phyloP scores from a whole-genome alignment of 1,140 invertebrate species.

The Drosophila arawakana region DNA sequence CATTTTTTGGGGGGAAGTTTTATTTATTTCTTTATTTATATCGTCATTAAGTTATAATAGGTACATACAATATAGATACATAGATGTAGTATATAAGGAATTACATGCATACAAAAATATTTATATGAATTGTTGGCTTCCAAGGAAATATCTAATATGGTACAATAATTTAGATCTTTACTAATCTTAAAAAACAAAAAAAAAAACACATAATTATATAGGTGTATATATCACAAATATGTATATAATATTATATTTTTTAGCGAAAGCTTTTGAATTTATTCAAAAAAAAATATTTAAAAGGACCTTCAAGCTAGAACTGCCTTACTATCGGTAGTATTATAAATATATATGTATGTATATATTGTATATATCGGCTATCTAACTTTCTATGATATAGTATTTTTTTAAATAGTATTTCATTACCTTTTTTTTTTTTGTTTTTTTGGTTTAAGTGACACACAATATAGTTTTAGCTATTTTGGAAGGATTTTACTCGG shows the following conservation, averaged over 20 bases:
- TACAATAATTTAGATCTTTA: constrained; percentile 66
- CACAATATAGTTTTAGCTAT: background rate
- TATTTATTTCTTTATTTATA: constrained; percentile 23
- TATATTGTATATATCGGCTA: background rate
- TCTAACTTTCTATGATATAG: constrained; percentile 9
- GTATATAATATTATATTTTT: constrained; percentile 54
- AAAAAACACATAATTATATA: constrained; percentile 56
- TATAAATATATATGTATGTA: background rate
- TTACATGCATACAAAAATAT: constrained; percentile 57
- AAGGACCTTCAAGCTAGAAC: constrained; percentile 18
- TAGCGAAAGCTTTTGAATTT: constrained; percentile 42
- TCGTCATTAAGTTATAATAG: constrained; percentile 15
- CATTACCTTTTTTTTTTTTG: too few species aligned
- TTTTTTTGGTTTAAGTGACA: background rate
- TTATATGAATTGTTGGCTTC: constrained; percentile 55
- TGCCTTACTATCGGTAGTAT: constrained; percentile 2
- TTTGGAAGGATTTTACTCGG: background rate
- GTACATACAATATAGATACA: constrained; percentile 47
- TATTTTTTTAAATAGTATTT: background rate
- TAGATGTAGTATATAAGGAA: constrained; percentile 39
- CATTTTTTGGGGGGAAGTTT: constrained; percentile 5
- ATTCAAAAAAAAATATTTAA: constrained; percentile 14
- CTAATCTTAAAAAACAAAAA: constrained; percentile 48
- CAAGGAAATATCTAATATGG: constrained; percentile 66
- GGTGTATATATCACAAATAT: constrained; percentile 68